Evolutionary conservation across 2,113 vertebrate species (phyloP), one percentile per base, ranked within the genome.

Genomic region (Prionailurus bengalensis): DNA sequence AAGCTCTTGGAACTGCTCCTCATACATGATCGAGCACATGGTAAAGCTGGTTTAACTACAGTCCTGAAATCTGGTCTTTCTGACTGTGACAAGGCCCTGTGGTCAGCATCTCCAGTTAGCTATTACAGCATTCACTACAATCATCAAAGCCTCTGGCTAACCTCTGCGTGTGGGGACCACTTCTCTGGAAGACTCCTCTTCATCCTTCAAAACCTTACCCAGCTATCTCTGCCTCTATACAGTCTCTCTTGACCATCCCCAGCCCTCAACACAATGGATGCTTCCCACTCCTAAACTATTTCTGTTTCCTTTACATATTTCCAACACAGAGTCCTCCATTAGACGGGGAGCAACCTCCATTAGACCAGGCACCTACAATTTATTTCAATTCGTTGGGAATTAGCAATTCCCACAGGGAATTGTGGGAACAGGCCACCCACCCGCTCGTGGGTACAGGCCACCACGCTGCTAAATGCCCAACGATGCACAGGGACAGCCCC

Each of bases 121-220:
- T 23, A 29, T 13, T 39, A 33, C 0, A 36, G 61, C 27, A 63
- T 84, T 25, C 33, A 73, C 61, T 55, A 65, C 13, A 25, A 17
- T 58, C 81, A 79, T 8, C 61, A 71, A 73, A 33, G 61, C 66
- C 31, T 68, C 10, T 19, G 51, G 45, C 61, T 55, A 78, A 58
- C 31, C 39, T 94, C 58, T 63, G 45, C 1, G 31, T 5, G 48
- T 17, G 27, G 36, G 16, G n/a, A n/a, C 48, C 33, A 4, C 36
- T 92, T 21, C 48, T 79, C 83, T 12, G 39, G 42, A 96, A 91
- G 88, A 95, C 36, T 27, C 42, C 55, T 95, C 79, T 89, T 81
- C 63, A 61, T 27, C 95, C 71, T 91, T 96, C 66, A 71, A 94
- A 94, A 84, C 33, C 45, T 86, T 63, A 4, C 51, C 48, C 25